A percentile compares a stretch with the other conserved stretches of the same genome.
Evolutionary conservation across 2,113 vertebrate species (phyloP).

Genomic region (Chrysochloris asiatica): DNA sequence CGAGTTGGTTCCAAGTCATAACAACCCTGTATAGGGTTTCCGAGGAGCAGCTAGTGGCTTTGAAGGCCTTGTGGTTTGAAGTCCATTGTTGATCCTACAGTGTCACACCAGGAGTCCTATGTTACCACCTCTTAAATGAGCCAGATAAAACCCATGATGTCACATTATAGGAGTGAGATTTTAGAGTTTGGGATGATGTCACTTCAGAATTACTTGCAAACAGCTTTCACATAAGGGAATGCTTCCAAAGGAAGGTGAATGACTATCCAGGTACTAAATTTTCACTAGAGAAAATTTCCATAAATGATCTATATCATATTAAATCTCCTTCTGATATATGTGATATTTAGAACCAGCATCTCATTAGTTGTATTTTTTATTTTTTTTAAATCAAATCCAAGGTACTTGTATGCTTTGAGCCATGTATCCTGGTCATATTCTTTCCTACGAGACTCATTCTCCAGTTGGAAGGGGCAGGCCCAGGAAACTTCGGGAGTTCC

Average conservation of each 20-base stretch:
- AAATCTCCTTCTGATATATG: background rate
- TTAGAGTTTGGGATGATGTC: background rate
- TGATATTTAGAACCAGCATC: background rate
- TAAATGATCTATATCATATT: no score
- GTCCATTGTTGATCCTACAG: no score
- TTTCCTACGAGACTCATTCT: background rate
- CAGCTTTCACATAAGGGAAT: conserved; percentile 24
- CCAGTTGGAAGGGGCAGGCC: background rate
- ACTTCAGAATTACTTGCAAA: conserved; percentile 24
- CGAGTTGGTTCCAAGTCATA: no score
- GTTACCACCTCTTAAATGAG: background rate
- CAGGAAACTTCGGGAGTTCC: background rate
- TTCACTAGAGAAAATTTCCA: background rate
- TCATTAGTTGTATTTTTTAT: background rate
- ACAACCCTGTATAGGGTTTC: no score
- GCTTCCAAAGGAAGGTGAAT: conserved; percentile 31
- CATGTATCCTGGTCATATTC: background rate
- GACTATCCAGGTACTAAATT: background rate
- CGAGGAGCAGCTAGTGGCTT: no score
- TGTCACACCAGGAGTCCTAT: no score
- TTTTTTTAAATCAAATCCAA: background rate
- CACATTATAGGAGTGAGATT: background rate
- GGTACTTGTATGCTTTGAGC: background rate
- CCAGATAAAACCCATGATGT: background rate
- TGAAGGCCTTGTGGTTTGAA: no score